Evolutionary conservation across 2,113 vertebrate species (phyloP).

Genomic region (Cryptotis parvus): DNA sequence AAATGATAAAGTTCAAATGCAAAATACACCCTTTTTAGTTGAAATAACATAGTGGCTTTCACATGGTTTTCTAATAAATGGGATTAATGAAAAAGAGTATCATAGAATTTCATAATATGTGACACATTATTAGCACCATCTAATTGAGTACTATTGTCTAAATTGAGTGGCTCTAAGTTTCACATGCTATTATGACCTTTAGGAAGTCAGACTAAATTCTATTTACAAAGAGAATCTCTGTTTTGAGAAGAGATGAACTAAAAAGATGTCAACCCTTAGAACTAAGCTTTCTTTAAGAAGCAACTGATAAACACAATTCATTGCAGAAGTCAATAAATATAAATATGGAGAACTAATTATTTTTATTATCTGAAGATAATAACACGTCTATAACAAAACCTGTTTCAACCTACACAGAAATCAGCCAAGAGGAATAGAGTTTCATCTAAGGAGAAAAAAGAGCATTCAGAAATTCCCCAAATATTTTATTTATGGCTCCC

Average conservation of each 20-base stretch:
- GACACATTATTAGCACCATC: background rate
- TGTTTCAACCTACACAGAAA: no score
- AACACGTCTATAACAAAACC: no score
- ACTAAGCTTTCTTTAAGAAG: background rate
- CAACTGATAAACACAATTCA: background rate
- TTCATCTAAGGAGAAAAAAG: no score
- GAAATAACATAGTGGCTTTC: background rate
- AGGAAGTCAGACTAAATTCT: background rate
- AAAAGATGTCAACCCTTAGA: background rate
- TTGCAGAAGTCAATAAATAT: no score
- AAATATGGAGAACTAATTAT: no score
- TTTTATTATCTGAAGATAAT: no score
- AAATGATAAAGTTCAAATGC: background rate
- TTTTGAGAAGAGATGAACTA: background rate
- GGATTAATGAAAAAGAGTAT: background rate
- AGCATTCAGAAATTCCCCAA: no score
- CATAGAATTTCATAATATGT: background rate
- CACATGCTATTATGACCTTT: background rate
- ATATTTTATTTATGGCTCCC: no score
- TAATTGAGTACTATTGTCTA: slow-evolving; percentile 1
- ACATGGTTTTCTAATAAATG: background rate
- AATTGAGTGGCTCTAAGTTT: background rate
- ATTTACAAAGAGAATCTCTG: background rate
- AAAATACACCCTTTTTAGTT: background rate
- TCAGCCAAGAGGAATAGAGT: no score